Evolutionary conservation across 2,113 vertebrate species (phyloP).

Genomic region (Dipodomys stephensi): DNA sequence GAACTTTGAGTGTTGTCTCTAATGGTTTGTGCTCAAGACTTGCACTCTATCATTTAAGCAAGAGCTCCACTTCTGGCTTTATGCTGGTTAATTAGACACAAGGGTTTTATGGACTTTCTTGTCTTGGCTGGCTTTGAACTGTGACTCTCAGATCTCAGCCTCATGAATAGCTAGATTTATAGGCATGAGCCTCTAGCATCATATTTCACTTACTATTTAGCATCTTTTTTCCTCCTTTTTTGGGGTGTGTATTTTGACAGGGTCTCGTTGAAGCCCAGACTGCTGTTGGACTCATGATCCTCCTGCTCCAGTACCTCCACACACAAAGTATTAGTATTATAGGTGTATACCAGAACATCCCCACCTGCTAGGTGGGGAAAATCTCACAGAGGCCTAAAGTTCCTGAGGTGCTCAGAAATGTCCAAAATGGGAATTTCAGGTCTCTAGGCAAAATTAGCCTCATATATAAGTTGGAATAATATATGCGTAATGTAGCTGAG

Average conservation of each 20-base stretch:
- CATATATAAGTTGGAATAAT: not conserved
- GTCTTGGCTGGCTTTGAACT: too few species aligned
- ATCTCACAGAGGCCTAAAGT: not conserved
- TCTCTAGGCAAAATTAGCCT: not conserved
- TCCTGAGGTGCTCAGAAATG: not conserved
- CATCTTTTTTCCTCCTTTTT: not conserved
- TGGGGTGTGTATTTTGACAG: not conserved
- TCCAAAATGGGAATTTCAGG: conserved; percentile 18
- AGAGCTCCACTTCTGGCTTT: too few species aligned
- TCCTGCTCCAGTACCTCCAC: not conserved
- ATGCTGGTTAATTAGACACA: too few species aligned
- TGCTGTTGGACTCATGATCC: not conserved
- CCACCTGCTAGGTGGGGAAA: conserved; percentile 3
- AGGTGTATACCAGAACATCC: not conserved
- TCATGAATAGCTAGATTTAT: too few species aligned
- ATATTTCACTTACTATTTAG: not conserved
- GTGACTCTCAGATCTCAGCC: too few species aligned
- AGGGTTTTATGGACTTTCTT: too few species aligned
- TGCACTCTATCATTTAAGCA: too few species aligned
- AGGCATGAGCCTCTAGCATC: too few species aligned
- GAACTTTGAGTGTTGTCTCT: too few species aligned
- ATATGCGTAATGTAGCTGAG: not conserved
- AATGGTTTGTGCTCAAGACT: too few species aligned
- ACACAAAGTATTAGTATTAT: not conserved
- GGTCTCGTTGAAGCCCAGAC: not conserved